phyloP scores from a whole-genome alignment of 92 coral and sea anemone species.

The Porites divaricata region DNA sequence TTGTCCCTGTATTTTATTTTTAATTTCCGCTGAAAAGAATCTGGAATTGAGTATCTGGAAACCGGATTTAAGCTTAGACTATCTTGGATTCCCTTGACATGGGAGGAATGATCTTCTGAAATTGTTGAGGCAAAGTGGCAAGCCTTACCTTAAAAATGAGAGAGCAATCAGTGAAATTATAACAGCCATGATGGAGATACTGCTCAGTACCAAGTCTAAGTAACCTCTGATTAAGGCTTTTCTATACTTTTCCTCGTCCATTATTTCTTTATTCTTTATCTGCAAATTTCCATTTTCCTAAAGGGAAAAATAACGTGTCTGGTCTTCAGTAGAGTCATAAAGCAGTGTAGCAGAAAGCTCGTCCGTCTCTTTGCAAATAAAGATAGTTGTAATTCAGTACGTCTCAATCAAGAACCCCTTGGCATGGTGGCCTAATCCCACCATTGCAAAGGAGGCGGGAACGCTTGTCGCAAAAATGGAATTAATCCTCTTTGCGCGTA shows the following conservation, averaged over 20 bases:
- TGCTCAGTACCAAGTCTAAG: constrained; percentile 36
- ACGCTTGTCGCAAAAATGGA: too few species aligned
- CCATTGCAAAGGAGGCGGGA: too few species aligned
- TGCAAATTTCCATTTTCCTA: constrained; percentile 22
- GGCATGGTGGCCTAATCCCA: too few species aligned
- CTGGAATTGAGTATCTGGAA: not conserved
- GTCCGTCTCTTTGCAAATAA: too few species aligned
- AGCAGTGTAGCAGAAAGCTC: too few species aligned
- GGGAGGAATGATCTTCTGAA: too few species aligned
- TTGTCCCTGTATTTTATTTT: not conserved
- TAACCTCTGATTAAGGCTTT: constrained; percentile 14
- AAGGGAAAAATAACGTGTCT: not conserved
- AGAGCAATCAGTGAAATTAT: constrained; percentile 18
- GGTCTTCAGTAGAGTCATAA: not conserved
- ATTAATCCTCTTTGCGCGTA: too few species aligned
- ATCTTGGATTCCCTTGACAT: too few species aligned
- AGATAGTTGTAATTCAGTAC: too few species aligned
- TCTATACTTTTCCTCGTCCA: not conserved
- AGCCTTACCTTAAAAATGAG: constrained; percentile 21
- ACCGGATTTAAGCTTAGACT: not conserved
- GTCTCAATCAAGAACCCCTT: too few species aligned
- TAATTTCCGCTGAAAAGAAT: not conserved
- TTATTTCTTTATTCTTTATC: not conserved
- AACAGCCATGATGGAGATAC: constrained; percentile 28
- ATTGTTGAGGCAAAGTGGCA: not conserved